A percentile compares a stretch with the other conserved stretches of the same genome.
Conservation (phyloP, 2,797 vertebrate species). For the Sebastes goodei region DNA sequence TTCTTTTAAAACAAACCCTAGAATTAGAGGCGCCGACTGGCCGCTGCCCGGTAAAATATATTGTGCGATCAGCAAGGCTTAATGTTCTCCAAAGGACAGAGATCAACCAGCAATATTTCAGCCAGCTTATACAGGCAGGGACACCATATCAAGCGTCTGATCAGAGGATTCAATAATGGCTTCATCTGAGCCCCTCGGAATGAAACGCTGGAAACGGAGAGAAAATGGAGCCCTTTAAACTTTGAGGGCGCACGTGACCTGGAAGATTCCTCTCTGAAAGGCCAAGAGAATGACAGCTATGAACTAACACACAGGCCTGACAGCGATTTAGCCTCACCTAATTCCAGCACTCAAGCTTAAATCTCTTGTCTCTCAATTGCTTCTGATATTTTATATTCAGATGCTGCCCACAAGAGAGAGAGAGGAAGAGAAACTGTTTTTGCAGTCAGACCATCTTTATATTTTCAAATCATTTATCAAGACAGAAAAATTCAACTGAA, state of each 20-base stretch:
- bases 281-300: constrained; percentile 34
- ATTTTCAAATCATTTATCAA: neutral
- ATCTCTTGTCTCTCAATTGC: constrained; percentile 52
- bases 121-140: constrained; percentile 36
- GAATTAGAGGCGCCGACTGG: constrained; percentile 35
- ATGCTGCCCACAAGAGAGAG: constrained; percentile 5
- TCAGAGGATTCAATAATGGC: constrained; percentile 65
- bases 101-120: constrained; percentile 65
- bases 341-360: constrained; percentile 25
- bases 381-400: constrained; percentile 63
- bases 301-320: constrained; percentile 29
- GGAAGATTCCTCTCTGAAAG: constrained; percentile 47
- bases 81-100: constrained; percentile 54
- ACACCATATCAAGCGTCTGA: constrained; percentile 55
- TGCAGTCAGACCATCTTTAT: neutral
- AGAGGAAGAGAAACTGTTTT: neutral
- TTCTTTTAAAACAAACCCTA: constrained; percentile 43
- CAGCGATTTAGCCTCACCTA: constrained; percentile 35
- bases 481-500: neutral
- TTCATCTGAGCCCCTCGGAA: constrained; percentile 47
- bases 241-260: constrained; percentile 43
- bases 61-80: constrained; percentile 45
- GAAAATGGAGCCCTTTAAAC: constrained; percentile 60
- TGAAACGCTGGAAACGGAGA: constrained; percentile 48
- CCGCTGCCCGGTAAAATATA: constrained; percentile 7